These are phyloP conservation scores for Pardosa pseudoannulata DNA, from an alignment of 2,888 invertebrate species.

Conservation along the genomic window DNA sequence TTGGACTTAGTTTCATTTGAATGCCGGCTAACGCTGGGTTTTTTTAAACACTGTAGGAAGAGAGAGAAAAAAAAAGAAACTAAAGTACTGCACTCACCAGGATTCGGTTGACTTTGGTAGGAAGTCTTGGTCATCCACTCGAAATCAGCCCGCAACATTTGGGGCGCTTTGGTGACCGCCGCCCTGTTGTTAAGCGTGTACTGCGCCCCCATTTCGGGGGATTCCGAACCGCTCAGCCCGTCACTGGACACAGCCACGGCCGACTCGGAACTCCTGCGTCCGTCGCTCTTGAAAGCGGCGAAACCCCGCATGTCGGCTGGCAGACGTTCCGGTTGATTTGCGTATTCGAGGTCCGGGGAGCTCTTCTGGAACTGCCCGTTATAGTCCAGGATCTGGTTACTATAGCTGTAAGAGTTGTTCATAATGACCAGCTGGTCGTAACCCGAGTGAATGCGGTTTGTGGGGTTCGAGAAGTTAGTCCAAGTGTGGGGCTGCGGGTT, in stretches of 20 bases:
- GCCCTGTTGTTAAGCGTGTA: slow-evolving; percentile 79
- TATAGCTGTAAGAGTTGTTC: neutral
- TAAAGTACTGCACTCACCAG: slow-evolving; percentile 81
- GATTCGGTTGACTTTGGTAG: slow-evolving; percentile 87
- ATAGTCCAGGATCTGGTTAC: neutral
- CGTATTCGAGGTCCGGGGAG: neutral
- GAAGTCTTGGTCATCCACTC: slow-evolving; percentile 95
- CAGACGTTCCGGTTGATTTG: neutral
- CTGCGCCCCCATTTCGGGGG: slow-evolving; percentile 73
- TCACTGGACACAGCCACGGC: slow-evolving; percentile 81
- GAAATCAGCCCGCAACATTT: slow-evolving; percentile 87
- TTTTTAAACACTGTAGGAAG: too few species aligned
- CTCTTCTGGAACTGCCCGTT: neutral
- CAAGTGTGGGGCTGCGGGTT: neutral
- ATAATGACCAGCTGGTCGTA: neutral
- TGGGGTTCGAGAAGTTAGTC: neutral
- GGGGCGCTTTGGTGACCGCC: slow-evolving; percentile 80
- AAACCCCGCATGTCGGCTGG: neutral
- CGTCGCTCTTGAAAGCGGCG: neutral
- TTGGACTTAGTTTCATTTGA: too few species aligned
- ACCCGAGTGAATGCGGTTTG: neutral
- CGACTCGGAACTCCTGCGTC: slow-evolving; percentile 75
- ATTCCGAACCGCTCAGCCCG: slow-evolving; percentile 74
- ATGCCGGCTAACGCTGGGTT: too few species aligned
- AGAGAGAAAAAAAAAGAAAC: neutral